Conservation (phyloP, 2,797 vertebrate genomes). For the Holocentrus rufus region DNA sequence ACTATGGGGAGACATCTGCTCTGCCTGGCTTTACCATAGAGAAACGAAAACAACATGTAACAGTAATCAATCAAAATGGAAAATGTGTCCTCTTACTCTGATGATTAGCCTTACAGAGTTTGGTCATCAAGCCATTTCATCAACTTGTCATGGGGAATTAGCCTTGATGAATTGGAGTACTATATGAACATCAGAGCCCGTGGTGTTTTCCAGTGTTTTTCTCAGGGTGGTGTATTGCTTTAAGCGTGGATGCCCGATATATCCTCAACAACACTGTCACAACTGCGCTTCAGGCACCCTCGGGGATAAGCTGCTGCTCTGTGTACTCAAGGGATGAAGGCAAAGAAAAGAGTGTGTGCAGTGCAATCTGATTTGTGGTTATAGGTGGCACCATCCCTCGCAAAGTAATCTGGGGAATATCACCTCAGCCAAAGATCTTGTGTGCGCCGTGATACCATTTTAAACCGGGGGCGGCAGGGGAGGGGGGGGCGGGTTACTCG, state of each 20-base stretch:
- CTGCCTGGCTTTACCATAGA: constrained; percentile 58
- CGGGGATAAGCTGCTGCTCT: constrained; percentile 64
- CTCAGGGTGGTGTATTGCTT: constrained; percentile 45
- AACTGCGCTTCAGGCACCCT: constrained; percentile 64
- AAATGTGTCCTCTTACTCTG: constrained; percentile 57
- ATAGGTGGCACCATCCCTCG: constrained; percentile 47
- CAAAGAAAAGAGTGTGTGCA: constrained; percentile 45
- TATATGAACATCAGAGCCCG: constrained; percentile 15
- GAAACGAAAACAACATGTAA: constrained; percentile 67
- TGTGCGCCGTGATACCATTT: constrained; percentile 60
- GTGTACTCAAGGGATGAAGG: constrained; percentile 63
- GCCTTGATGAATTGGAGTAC: constrained; percentile 17
- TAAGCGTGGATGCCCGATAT: constrained; percentile 55
- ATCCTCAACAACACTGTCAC: constrained; percentile 66
- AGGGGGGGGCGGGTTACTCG: too few species aligned
- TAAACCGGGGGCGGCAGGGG: constrained; percentile 29
- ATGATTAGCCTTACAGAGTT: constrained; percentile 64
- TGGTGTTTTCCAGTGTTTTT: constrained; percentile 50
- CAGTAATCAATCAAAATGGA: constrained; percentile 69
- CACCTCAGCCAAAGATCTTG: constrained; percentile 47
- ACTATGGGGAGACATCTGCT: constrained; percentile 81
- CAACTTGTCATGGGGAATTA: constrained; percentile 56
- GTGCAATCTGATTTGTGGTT: constrained; percentile 65
- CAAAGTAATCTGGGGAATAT: constrained; percentile 65
- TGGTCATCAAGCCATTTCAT: constrained; percentile 40